A percentile compares a stretch with the other conserved stretches of the same genome.
Conservation (phyloP, 2,113 vertebrate species). For the Ptilorrhoa leucosticta region DNA sequence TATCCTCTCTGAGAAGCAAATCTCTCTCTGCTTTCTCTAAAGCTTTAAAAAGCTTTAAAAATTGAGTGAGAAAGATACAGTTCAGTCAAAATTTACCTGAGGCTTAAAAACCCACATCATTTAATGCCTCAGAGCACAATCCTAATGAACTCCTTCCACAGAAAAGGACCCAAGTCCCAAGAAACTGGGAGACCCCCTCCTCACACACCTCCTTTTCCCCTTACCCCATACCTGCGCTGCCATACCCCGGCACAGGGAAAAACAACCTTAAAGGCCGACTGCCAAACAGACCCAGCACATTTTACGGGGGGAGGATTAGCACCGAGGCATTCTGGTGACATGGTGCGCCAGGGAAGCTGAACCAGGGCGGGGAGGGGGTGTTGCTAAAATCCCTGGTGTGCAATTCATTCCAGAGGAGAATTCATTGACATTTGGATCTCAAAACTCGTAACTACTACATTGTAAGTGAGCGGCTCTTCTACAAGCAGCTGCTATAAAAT, state of each 20-base stretch:
- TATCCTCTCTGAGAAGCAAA: not conserved
- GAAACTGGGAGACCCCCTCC: not conserved
- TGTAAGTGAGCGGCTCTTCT: not conserved
- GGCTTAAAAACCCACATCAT: not conserved
- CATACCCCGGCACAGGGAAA: not conserved
- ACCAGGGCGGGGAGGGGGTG: not conserved
- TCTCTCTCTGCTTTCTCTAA: not conserved
- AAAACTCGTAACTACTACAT: not conserved
- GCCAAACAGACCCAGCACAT: not conserved
- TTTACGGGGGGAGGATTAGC: not conserved
- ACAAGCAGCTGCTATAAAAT: not conserved
- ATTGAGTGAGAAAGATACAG: not conserved
- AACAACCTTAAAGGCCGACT: conserved; percentile 16
- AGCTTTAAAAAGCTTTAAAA: not conserved
- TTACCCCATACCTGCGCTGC: not conserved
- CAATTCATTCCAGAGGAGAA: conserved; percentile 33
- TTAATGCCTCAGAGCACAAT: not conserved
- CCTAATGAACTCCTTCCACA: not conserved
- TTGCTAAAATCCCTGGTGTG: not conserved
- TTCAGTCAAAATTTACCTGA: not conserved
- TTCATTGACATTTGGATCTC: conserved; percentile 35
- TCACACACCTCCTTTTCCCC: not conserved
- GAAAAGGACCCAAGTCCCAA: not conserved
- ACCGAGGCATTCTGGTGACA: not conserved
- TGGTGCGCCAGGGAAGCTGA: not conserved